Evolutionary conservation across 2,888 invertebrate genomes (phyloP).

Genomic region (Drosophila formosana): DNA sequence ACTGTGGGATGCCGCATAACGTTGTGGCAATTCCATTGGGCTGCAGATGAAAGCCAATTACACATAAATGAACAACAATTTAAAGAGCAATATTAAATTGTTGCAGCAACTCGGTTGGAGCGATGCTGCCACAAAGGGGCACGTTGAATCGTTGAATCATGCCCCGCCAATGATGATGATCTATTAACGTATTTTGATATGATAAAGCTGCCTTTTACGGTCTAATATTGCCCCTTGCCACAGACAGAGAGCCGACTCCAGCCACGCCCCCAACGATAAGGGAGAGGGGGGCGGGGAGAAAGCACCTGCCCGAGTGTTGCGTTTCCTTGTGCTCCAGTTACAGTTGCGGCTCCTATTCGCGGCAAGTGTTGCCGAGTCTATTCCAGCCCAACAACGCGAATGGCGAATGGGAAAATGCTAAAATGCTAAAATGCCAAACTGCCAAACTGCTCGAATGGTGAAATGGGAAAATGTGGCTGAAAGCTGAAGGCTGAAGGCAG

Average conservation of each 20-base stretch:
- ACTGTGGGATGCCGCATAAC: too few species aligned
- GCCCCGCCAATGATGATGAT: slow-evolving; percentile 24
- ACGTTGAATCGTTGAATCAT: slow-evolving; percentile 5
- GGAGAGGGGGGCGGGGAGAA: too few species aligned
- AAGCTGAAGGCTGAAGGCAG: background rate
- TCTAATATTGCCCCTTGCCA: slow-evolving; percentile 2
- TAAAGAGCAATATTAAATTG: background rate
- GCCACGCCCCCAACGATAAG: background rate
- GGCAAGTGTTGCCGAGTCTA: background rate
- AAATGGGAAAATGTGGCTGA: background rate
- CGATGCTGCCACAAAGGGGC: too few species aligned
- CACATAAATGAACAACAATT: background rate
- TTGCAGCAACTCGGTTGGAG: too few species aligned
- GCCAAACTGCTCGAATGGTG: background rate
- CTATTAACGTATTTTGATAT: slow-evolving; percentile 39
- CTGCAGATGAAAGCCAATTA: too few species aligned
- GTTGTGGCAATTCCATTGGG: too few species aligned
- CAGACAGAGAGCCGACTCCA: too few species aligned
- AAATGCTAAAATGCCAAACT: background rate
- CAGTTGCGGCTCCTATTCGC: slow-evolving; percentile 3
- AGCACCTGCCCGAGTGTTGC: slow-evolving; percentile 31
- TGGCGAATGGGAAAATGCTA: slow-evolving; percentile 8
- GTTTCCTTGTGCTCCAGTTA: slow-evolving; percentile 38
- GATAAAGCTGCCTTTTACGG: slow-evolving; percentile 23
- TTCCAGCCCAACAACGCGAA: slow-evolving; percentile 1